These are phyloP conservation scores for Anneissia japonica DNA, from an alignment of 35 echinoderm and acorn worm species.

Conservation along the genomic window DNA sequence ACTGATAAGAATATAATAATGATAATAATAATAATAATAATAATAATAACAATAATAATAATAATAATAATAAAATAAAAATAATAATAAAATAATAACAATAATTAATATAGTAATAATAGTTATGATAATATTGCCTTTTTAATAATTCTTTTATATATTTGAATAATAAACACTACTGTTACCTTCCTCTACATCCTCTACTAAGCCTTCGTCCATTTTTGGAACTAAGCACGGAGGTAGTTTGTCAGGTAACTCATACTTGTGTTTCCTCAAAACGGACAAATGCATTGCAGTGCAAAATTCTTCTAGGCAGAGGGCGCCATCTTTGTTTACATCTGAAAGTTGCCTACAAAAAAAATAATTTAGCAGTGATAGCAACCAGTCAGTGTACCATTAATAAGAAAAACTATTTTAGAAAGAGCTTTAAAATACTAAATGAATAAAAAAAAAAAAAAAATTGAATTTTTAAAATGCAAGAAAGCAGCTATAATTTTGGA, in stretches of 20 bases:
- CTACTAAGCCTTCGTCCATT: conserved; percentile 1
- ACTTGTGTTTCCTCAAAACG: conserved; percentile 84
- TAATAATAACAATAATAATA: too few relatives aligned
- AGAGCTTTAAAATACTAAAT: not conserved
- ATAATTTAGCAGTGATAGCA: not conserved
- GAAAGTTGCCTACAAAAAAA: conserved; percentile 90
- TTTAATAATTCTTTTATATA: not conserved
- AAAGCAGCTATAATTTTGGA: not conserved
- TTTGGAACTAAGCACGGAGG: conserved; percentile 76
- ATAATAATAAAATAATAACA: too few relatives aligned
- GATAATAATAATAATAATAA: too few relatives aligned
- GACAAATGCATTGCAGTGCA: conserved; percentile 99
- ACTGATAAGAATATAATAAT: too few relatives aligned
- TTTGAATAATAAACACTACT: not conserved
- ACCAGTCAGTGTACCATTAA: too few relatives aligned
- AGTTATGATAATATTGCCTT: too few relatives aligned
- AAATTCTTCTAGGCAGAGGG: conserved; percentile 86
- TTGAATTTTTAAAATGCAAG: not conserved
- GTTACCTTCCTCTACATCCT: conserved; percentile 23
- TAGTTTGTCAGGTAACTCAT: conserved; percentile 73
- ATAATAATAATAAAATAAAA: too few relatives aligned
- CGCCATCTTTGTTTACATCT: conserved; percentile 97
- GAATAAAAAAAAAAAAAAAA: not conserved
- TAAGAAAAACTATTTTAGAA: too few relatives aligned
- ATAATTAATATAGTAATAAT: too few relatives aligned